Evolutionary conservation across 2,797 vertebrate species (phyloP).

Genomic region (Phalanger gymnotis): DNA sequence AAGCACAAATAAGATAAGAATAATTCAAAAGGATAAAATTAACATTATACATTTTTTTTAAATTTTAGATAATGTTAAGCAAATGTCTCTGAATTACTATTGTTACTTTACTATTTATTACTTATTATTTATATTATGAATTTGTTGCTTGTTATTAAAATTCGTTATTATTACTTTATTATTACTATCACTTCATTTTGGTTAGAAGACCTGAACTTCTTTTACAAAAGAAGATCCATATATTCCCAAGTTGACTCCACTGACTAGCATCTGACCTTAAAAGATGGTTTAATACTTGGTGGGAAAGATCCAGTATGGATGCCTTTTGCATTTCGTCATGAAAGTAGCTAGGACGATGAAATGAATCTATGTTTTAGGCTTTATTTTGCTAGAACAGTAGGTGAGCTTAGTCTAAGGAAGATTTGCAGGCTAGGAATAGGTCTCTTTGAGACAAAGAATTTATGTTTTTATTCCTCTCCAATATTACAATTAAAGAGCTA

Average conservation of each 20-base stretch:
- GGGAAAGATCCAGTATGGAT: background rate
- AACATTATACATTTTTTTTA: background rate
- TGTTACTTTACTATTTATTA: background rate
- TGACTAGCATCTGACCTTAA: background rate
- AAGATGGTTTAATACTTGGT: background rate
- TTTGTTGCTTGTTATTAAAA: background rate
- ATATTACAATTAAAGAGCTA: background rate
- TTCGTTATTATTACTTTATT: too few relatives aligned
- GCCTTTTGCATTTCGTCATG: background rate
- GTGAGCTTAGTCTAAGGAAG: background rate
- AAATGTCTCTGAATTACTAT: background rate
- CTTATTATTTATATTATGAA: background rate
- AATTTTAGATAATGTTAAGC: background rate
- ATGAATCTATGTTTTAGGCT: background rate
- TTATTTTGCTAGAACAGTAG: background rate
- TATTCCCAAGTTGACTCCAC: background rate
- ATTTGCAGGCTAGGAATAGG: background rate
- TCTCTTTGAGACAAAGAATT: background rate
- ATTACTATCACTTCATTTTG: background rate
- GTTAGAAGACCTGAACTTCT: background rate
- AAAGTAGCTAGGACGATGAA: background rate
- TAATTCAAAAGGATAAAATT: background rate
- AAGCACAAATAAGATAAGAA: conserved; percentile 2
- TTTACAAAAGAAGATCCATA: background rate
- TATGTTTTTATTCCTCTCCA: background rate